Percentiles rank a stretch among this genome's conserved stretches.
These are phyloP conservation scores for Xiphorhynchus elegans DNA, from an alignment of 2,113 vertebrate genomes.

Conservation along the genomic window DNA sequence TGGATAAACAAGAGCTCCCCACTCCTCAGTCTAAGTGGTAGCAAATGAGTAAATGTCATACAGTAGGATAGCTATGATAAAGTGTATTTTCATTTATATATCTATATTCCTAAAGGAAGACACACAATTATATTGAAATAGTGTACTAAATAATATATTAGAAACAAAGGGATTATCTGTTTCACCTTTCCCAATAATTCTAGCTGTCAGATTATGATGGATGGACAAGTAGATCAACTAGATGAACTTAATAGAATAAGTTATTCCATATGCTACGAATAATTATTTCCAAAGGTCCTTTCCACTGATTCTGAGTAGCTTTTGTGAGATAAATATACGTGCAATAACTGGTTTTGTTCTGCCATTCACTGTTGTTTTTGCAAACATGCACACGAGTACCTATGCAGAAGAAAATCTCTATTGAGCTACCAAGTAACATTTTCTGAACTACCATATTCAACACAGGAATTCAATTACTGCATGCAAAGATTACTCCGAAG, in stretches of 20 bases:
- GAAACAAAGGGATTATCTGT: rapidly evolving
- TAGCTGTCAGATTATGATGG: background rate
- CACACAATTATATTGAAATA: background rate
- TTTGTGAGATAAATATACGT: background rate
- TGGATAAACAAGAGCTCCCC: background rate
- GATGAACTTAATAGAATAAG: background rate
- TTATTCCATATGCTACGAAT: background rate
- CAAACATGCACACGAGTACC: background rate
- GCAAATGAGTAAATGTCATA: background rate
- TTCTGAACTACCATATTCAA: background rate
- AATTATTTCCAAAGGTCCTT: background rate
- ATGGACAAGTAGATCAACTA: background rate
- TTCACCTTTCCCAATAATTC: background rate
- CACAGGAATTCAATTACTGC: background rate
- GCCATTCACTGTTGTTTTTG: background rate
- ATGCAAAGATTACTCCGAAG: background rate
- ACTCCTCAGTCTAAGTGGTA: background rate
- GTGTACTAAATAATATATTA: background rate
- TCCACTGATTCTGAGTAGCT: background rate
- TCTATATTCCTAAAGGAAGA: background rate
- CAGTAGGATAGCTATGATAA: background rate
- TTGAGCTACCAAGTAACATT: background rate
- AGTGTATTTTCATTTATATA: background rate
- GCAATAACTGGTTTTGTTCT: background rate
- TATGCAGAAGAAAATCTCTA: background rate